Evolutionary conservation across 2,888 invertebrate species (phyloP), one percentile per base, ranked within the genome.

Genomic region (Lottia gigantea): DNA sequence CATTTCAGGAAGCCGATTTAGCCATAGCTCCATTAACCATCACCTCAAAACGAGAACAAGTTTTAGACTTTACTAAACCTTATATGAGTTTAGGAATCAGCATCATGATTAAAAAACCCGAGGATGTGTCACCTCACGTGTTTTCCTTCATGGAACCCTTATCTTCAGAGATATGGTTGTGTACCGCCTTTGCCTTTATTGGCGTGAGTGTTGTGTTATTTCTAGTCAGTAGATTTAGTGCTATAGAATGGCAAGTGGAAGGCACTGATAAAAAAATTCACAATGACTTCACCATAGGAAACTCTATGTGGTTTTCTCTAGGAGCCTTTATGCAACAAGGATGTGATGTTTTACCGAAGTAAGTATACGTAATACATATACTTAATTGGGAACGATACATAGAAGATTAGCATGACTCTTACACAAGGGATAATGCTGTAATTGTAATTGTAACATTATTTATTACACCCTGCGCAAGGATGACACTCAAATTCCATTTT

Each of bases 301-400:
- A 98, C 90, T 96, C 96, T 76, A 92, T 98, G 80, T 98, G 98
- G 98, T 98, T 98, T 90, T 94, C 98, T 0, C 91, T 98, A 75
- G 97, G 97, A 31, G 97, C 98, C 62, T 96, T 98, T 89, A 97
- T 98, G 96, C 98, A 98, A 90, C 98, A 98, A 90, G 97, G 98
- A 72, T 96, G 96, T 86, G 98, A 98, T 89, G 95, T 98, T 77
- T 94, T 96, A 68, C 98, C 98, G 19, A 93, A 95, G 93, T 95
- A 91, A 90, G 89, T 88, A 16, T 45, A n/a, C n/a, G n/a, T n/a
- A n/a, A n/a, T n/a, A n/a, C n/a, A n/a, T n/a, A n/a, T n/a, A n/a
- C n/a, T n/a, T n/a, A n/a, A n/a, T n/a, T n/a, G n/a, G n/a, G n/a
- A n/a, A n/a, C n/a, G n/a, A n/a, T n/a, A n/a, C n/a, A n/a, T n/a